Evolutionary conservation across 2,888 invertebrate genomes (phyloP).

Genomic region (Brachypterus glaber): DNA sequence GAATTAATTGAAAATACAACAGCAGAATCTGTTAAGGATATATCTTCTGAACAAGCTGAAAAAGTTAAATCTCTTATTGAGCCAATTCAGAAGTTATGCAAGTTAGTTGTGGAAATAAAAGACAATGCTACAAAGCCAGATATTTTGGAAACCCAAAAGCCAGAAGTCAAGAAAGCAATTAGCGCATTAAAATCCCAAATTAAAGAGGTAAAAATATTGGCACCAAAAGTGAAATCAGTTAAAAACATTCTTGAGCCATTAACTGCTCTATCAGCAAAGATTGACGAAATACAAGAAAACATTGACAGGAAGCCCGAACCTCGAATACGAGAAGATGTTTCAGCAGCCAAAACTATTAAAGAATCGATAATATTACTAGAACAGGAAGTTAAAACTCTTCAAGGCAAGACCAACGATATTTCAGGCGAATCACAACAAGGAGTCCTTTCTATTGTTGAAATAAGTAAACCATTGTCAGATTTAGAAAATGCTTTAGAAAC

Average conservation of each 20-base stretch:
- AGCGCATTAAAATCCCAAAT: slow-evolving; percentile 17
- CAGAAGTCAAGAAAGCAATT: slow-evolving; percentile 17
- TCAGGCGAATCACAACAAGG: slow-evolving; percentile 17
- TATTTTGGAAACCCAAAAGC: slow-evolving; percentile 6
- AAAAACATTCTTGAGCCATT: slow-evolving; percentile 15
- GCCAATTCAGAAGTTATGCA: slow-evolving; percentile 8
- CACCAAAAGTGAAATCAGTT: slow-evolving; percentile 7
- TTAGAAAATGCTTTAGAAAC: slow-evolving; percentile 5
- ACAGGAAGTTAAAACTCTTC: neutral
- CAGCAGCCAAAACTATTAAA: neutral
- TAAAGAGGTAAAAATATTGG: slow-evolving; percentile 8
- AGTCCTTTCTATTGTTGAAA: slow-evolving; percentile 15
- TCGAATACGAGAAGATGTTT: neutral
- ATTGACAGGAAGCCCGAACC: neutral
- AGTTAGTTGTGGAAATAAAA: slow-evolving; percentile 11
- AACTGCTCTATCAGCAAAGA: slow-evolving; percentile 9
- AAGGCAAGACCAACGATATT: neutral
- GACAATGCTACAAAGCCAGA: slow-evolving; percentile 12
- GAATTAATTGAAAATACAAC: slow-evolving; percentile 6
- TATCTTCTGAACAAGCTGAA: slow-evolving; percentile 3
- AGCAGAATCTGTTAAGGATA: slow-evolving; percentile 1
- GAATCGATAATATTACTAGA: neutral
- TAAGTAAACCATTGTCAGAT: slow-evolving; percentile 7
- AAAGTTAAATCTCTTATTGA: slow-evolving; percentile 5
- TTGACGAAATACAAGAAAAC: slow-evolving; percentile 4